A percentile compares a stretch with the other conserved stretches of the same genome.
phyloP scores from a whole-genome alignment of 2,888 invertebrate species.

The Eristalis arbustorum region DNA sequence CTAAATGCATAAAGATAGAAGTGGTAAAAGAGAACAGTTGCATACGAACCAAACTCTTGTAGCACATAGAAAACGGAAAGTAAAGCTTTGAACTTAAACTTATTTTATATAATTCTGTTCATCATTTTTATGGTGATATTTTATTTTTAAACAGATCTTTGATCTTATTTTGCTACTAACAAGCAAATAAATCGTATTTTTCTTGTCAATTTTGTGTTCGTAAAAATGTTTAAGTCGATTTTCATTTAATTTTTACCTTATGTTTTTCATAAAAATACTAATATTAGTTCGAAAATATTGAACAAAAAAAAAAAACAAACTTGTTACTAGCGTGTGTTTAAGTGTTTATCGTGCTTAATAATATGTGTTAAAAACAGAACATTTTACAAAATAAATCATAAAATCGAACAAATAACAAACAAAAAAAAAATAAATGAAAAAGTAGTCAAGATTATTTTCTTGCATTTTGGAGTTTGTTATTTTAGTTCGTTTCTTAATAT shows the following conservation, averaged over 20 bases:
- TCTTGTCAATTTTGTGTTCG: slow-evolving; percentile 6
- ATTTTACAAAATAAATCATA: slow-evolving; percentile 1
- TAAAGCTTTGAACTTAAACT: background rate
- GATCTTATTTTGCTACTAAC: background rate
- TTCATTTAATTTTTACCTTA: background rate
- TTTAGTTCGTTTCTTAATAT: slow-evolving; percentile 57
- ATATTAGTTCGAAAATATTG: slow-evolving; percentile 11
- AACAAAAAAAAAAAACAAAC: slow-evolving; percentile 26
- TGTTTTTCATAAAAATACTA: background rate
- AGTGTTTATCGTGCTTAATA: slow-evolving; percentile 47
- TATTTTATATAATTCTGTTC: background rate
- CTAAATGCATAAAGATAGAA: slow-evolving; percentile 13
- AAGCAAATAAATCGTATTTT: slow-evolving; percentile 26
- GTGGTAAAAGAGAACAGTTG: slow-evolving; percentile 2
- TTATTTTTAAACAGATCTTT: too few relatives aligned
- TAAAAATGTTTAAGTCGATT: background rate
- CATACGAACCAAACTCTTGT: slow-evolving; percentile 4
- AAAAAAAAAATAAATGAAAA: slow-evolving; percentile 30
- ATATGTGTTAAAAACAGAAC: slow-evolving; percentile 21
- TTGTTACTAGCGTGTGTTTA: slow-evolving; percentile 35
- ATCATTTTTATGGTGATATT: too few relatives aligned
- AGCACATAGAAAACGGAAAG: slow-evolving; percentile 5
- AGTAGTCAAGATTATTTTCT: slow-evolving; percentile 1
- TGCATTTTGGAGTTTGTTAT: slow-evolving; percentile 30
- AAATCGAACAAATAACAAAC: slow-evolving; percentile 44